These are phyloP conservation scores for Halcyon chelicuti DNA, from an alignment of 2,797 vertebrate species.

Conservation along the genomic window DNA sequence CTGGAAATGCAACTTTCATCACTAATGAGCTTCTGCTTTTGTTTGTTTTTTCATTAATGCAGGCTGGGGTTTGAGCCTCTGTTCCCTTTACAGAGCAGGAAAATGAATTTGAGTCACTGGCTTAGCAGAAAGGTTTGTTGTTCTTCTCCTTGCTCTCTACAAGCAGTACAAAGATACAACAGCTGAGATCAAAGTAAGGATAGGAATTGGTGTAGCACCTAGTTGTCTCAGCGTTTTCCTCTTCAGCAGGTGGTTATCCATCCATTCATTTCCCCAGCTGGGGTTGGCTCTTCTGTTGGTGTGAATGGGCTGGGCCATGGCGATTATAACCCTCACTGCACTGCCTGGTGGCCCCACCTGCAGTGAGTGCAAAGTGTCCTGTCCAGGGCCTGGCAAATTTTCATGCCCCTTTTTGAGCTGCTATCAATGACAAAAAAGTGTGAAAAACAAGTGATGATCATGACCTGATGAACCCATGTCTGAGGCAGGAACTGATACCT, in stretches of 20 bases:
- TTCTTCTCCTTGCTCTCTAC: slow-evolving; percentile 46
- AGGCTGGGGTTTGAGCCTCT: slow-evolving; percentile 70
- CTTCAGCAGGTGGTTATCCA: slow-evolving; percentile 47
- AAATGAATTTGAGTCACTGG: slow-evolving; percentile 73
- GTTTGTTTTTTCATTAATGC: slow-evolving; percentile 46
- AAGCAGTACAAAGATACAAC: background rate
- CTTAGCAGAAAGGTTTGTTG: slow-evolving; percentile 75
- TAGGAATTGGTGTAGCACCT: background rate
- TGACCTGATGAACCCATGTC: rapidly evolving
- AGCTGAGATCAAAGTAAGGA: slow-evolving; percentile 42
- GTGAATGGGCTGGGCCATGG: background rate
- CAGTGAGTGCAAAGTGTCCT: background rate
- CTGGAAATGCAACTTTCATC: slow-evolving; percentile 31
- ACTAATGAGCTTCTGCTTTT: slow-evolving; percentile 4
- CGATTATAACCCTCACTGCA: too few species aligned
- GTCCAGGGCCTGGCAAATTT: background rate
- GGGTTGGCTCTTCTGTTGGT: background rate
- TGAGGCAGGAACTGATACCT: background rate
- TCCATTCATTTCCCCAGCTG: background rate
- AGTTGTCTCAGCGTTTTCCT: slow-evolving; percentile 25
- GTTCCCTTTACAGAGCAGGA: slow-evolving; percentile 77
- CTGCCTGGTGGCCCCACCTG: rapidly evolving
- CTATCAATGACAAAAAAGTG: background rate
- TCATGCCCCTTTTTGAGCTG: background rate
- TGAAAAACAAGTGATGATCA: background rate